A percentile compares a stretch with the other conserved stretches of the same genome.
These are phyloP conservation scores for Cheilosia pagana DNA, from an alignment of 2,888 invertebrate species.

Conservation along the genomic window DNA sequence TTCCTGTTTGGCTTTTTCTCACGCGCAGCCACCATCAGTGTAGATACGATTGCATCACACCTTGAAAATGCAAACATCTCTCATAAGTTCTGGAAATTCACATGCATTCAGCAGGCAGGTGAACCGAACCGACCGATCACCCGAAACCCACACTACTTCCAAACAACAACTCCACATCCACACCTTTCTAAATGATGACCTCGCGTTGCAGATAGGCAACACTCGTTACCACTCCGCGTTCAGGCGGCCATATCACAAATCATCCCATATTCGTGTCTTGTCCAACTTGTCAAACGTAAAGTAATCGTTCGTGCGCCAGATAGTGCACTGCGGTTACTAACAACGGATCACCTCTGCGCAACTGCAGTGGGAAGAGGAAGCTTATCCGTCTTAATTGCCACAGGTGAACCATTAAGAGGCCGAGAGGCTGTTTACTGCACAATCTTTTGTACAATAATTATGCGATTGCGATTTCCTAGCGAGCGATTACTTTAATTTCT, in stretches of 20 bases:
- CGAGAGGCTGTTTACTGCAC: slow-evolving; percentile 45
- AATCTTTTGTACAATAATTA: slow-evolving; percentile 49
- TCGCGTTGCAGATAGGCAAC: slow-evolving; percentile 56
- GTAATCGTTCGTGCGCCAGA: slow-evolving; percentile 72
- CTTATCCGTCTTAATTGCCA: slow-evolving; percentile 66
- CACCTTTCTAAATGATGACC: slow-evolving; percentile 72
- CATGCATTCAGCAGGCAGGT: not conserved
- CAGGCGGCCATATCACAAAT: slow-evolving; percentile 61
- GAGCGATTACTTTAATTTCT: slow-evolving; percentile 68
- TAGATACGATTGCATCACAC: not conserved
- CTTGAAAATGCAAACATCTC: not conserved
- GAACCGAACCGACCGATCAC: not conserved
- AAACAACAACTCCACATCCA: slow-evolving; percentile 27
- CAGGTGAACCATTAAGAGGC: slow-evolving; percentile 65
- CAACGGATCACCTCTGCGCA: slow-evolving; percentile 29
- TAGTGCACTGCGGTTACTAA: slow-evolving; percentile 37
- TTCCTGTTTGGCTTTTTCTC: too few relatives aligned
- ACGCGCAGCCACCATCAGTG: too few relatives aligned
- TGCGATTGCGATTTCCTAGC: slow-evolving; percentile 42
- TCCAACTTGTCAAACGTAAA: slow-evolving; percentile 72
- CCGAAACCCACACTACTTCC: too few relatives aligned
- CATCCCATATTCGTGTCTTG: slow-evolving; percentile 73
- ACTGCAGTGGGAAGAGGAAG: slow-evolving; percentile 63
- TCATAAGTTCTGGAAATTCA: not conserved
- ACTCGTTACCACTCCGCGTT: slow-evolving; percentile 15